Conservation (phyloP, 1,140 invertebrate genomes). For the Chironomus tepperi region DNA sequence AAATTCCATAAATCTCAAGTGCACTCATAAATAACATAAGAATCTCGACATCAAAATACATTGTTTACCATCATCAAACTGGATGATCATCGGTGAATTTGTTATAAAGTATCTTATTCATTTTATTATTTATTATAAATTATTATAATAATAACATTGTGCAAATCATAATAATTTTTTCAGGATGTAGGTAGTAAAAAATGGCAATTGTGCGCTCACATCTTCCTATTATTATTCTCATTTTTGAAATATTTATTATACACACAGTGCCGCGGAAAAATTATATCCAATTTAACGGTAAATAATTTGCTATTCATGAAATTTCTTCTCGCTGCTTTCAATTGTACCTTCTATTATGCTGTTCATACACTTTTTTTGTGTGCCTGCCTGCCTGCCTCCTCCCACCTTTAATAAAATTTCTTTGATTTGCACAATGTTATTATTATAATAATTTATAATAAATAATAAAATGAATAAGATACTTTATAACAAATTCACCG, state of each 20-base stretch:
- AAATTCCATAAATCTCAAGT: too few relatives aligned
- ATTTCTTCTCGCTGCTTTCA: not conserved
- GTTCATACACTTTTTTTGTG: not conserved
- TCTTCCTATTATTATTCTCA: slow-evolving; percentile 8
- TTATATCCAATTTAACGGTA: slow-evolving; percentile 18
- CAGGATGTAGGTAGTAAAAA: slow-evolving; percentile 14
- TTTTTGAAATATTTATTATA: slow-evolving; percentile 2
- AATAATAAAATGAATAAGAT: not conserved
- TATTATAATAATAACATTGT: not conserved
- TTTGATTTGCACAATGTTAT: not conserved
- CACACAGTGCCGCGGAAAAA: slow-evolving; percentile 1
- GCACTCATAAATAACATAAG: not conserved
- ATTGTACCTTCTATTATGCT: not conserved
- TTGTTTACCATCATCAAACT: not conserved
- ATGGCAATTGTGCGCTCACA: not conserved
- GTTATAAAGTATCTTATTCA: not conserved
- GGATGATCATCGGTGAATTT: not conserved
- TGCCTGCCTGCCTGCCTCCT: not conserved
- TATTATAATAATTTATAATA: too few relatives aligned
- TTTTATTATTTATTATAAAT: too few relatives aligned
- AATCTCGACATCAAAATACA: not conserved
- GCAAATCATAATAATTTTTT: not conserved
- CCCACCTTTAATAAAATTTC: too few relatives aligned
- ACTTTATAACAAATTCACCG: slow-evolving; percentile 13
- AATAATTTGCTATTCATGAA: slow-evolving; percentile 7